Base-by-base conservation (phyloP, 2,797 vertebrate species). In the Rhadinocentrus ornatus region DNA sequence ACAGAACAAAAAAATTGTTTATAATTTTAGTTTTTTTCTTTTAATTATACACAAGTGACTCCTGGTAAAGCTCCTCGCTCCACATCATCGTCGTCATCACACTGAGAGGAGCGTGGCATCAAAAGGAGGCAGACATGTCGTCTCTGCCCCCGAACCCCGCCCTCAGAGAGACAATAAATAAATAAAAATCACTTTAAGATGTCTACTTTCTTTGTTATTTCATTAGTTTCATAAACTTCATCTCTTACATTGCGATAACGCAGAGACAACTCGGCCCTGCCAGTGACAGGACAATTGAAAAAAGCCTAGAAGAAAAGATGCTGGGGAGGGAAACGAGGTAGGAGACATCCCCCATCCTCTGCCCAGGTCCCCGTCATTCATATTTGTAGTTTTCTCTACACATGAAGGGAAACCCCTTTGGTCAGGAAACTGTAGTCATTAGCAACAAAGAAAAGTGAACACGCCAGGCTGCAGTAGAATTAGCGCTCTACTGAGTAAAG, bases 131-230 rank as follows among this genome's bases (percentile, higher is more conserved):
- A 86, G 88, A 84, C 87, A 80, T 56, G 35, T 80, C 89, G 84
- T 82, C 85, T 53, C 56, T 64, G 24, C 72, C 85, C 69, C 29
- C 39, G 11, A 8, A 52, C 10, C 73, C 76, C 78, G 48, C 80
- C 85, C 73, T 66, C 80, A 67, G 73, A 86, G 75, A 90, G 83
- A 93, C 91, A 94, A 94, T 94, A 94, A 95, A 95, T 95, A 95
- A 95, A 95, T 94, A 94, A 93, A 94, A 94, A 92, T 94, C 89
- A 93, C 91, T 88, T 87, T 89, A 89, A 71, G 77, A 88, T 90
- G 87, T 84, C 72, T 31, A 31, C 37, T 71, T 63, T 73, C 82
- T 73, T 69, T 75, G 55, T 89, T 26, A 80, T 86, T 88, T 92
- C 89, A 88, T 91, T 88, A 69, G 74, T 80, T 86, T 85, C 77